Evolutionary conservation across 2,113 vertebrate genomes (phyloP).

Genomic region (Oncorhynchus keta): DNA sequence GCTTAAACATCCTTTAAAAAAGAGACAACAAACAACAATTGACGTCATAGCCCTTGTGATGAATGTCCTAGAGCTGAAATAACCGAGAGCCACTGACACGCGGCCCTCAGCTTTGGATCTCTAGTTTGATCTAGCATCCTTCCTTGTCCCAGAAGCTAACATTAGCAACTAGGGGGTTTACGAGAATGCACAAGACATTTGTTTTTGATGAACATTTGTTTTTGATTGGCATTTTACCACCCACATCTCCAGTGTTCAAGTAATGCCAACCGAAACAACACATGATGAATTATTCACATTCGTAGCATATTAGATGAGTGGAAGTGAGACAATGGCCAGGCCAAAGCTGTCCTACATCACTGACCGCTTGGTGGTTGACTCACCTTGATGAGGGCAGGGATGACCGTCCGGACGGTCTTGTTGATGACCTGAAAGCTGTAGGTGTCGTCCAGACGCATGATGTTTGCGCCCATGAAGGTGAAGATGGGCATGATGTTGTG

Average conservation of each 20-base stretch:
- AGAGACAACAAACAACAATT: no score
- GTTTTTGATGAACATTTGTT: background rate
- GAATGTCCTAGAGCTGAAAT: slow-evolving; percentile 25
- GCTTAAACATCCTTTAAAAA: no score
- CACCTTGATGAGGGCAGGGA: slow-evolving; percentile 93
- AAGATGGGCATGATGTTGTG: slow-evolving; percentile 99
- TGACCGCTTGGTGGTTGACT: slow-evolving; percentile 3
- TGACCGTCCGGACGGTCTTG: slow-evolving; percentile 91
- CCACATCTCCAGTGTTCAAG: no score
- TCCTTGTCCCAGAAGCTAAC: slow-evolving; percentile 19
- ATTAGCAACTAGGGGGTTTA: slow-evolving; percentile 15
- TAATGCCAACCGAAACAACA: no score
- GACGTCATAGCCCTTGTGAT: no score
- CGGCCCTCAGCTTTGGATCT: slow-evolving; percentile 11
- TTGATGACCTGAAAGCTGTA: slow-evolving; percentile 97
- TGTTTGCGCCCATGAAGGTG: slow-evolving; percentile 95
- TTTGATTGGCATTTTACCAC: no score
- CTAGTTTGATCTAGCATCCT: slow-evolving; percentile 27
- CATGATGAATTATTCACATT: no score
- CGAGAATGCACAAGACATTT: background rate
- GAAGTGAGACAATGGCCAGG: background rate
- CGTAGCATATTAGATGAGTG: no score
- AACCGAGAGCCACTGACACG: background rate
- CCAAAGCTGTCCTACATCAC: background rate
- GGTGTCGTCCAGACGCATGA: slow-evolving; percentile 91